Evolutionary conservation across 2,113 vertebrate species (phyloP), one percentile per base, ranked within the genome.

Genomic region (Isichthys henryi): DNA sequence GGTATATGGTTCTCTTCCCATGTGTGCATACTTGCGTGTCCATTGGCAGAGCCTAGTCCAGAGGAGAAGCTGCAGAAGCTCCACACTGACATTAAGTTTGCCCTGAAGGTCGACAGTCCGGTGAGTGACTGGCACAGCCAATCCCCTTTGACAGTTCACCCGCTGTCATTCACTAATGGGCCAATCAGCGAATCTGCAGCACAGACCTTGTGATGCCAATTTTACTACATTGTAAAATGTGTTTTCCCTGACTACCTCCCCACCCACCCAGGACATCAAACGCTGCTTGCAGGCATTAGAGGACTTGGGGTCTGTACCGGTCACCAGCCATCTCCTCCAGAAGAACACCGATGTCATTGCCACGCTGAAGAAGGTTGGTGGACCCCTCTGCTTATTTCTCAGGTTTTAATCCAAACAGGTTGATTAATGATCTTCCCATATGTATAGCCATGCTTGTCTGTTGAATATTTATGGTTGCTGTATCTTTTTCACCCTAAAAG

Each of bases 271-370:
- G 98, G 98, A 99, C 88, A 97, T 99, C 88, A 97, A 98, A 89
- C 94, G 97, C 82, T 99, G 98, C 93, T 95, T 99, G 92, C 96
- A 95, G 5, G 97, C 98, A 0, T 95, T 99, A 0, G 97, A 97
- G 83, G 97, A 99, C 92, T 96, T 99, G 5, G 97, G 96, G 31
- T 95, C 95, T 0, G 95, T 99, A 27, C 98, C 97, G 50, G 97
- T 99, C 93, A 99, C 98, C 45, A 98, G 97, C 43, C 98, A 99
- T 90, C 98, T 98, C 91, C 96, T 99, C 19, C 98, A 99, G 93
- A 99, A 98, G 93, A 98, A 99, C 90, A 97, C 98, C 0, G 98
- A 99, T 0, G 96, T 99, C 88, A 99, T 99, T 91, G 97, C 98
- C 23, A 99, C 98, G 0, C 94, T 99, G 85, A 99, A 99, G 83